A percentile compares a stretch with the other conserved stretches of the same genome.
Evolutionary conservation across 2,888 invertebrate species (phyloP).

Genomic region (Bugulina stolonifera): DNA sequence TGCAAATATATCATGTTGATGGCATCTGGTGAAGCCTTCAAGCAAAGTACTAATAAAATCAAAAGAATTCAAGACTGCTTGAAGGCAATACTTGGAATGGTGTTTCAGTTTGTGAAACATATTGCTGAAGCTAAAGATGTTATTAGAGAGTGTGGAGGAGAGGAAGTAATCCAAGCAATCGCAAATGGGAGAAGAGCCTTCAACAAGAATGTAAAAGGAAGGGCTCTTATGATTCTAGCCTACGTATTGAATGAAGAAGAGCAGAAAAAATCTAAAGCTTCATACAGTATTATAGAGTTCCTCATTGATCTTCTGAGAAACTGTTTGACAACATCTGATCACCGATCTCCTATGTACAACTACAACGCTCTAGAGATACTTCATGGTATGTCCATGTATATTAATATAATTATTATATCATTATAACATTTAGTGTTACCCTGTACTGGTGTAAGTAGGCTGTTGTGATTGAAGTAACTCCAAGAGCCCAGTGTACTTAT

Average conservation of each 20-base stretch:
- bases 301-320: neutral
- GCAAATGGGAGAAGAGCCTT: neutral
- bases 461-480: too few relatives aligned
- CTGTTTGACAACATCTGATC: neutral
- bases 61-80: conserved; percentile 15
- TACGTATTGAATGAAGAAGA: neutral
- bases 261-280: neutral
- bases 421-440: too few relatives aligned
- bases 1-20: neutral
- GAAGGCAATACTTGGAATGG: conserved; percentile 6
- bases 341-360: conserved; percentile 3
- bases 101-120: conserved; percentile 1
- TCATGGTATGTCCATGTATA: neutral
- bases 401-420: too few relatives aligned
- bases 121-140: neutral
- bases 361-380: conserved; percentile 16
- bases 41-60: neutral
- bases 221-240: conserved; percentile 12
- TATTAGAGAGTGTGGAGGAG: neutral
- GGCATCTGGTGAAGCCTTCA: neutral
- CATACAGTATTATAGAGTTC: neutral
- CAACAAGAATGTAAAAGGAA: neutral
- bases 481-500: too few relatives aligned
- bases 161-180: neutral
- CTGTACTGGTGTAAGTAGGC: too few relatives aligned